Percentiles rank a stretch among this genome's conserved stretches.
Conservation (phyloP, 2,888 invertebrate genomes). For the Chaetogeoica ovagalla region DNA sequence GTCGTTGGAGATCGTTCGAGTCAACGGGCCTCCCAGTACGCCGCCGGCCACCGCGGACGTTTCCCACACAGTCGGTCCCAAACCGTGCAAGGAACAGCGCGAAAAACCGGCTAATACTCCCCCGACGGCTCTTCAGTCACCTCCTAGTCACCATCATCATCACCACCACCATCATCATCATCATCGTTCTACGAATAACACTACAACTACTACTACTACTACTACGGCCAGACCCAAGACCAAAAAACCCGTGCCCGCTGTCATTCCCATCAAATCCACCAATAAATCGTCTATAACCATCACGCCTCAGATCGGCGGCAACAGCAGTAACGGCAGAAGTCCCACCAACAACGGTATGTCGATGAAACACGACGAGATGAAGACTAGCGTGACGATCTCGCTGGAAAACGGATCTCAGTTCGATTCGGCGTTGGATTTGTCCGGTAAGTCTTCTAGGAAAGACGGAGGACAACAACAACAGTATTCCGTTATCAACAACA, state of each 20-base stretch:
- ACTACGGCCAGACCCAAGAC: constrained; percentile 20
- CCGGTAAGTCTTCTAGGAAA: constrained; percentile 60
- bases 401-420: constrained; percentile 40
- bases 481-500: constrained; percentile 45
- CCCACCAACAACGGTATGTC: neutral
- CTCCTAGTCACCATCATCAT: too few species aligned
- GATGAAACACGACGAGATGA: constrained; percentile 27
- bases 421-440: constrained; percentile 64
- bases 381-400: constrained; percentile 51
- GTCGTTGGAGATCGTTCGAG: constrained; percentile 58
- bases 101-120: constrained; percentile 5
- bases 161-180: too few species aligned
- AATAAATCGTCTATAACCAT: constrained; percentile 39
- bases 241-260: constrained; percentile 49
- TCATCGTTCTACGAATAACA: too few species aligned
- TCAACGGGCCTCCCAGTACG: constrained; percentile 56
- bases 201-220: too few species aligned
- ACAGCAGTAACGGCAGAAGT: neutral
- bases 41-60: constrained; percentile 21
- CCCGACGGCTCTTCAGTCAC: too few species aligned
- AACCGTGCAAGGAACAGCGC: constrained; percentile 53
- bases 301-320: neutral
- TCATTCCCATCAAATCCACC: constrained; percentile 40
- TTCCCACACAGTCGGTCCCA: constrained; percentile 18
- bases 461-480: constrained; percentile 36